Conservation (phyloP, 1,140 invertebrate species). For the Magallana ariakensis region DNA sequence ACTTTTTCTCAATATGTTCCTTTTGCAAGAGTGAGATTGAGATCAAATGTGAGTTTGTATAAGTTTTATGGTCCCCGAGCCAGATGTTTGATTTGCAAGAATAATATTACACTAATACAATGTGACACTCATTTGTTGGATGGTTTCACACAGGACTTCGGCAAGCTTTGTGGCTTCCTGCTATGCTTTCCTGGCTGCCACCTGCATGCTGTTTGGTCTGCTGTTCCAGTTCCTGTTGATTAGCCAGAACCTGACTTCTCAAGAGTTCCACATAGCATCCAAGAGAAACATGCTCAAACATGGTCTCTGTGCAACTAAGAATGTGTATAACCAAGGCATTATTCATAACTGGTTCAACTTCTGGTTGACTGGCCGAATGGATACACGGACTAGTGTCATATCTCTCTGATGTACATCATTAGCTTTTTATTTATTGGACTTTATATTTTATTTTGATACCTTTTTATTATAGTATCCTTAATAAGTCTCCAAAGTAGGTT, state of each 20-base stretch:
- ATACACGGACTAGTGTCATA: slow-evolving; percentile 4
- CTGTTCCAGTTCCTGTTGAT: slow-evolving; percentile 73
- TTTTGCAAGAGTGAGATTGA: no score
- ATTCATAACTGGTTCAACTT: slow-evolving; percentile 73
- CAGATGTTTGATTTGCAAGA: no score
- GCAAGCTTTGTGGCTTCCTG: slow-evolving; percentile 69
- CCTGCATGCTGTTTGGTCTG: slow-evolving; percentile 65
- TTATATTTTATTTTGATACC: background rate
- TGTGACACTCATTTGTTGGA: no score
- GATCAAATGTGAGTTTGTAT: no score
- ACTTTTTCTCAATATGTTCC: no score
- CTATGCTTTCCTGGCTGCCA: slow-evolving; percentile 61
- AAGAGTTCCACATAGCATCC: slow-evolving; percentile 71
- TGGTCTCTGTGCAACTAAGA: slow-evolving; percentile 63
- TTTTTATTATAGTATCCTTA: no score
- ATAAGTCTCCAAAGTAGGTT: no score
- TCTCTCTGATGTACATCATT: background rate
- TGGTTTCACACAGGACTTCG: slow-evolving; percentile 59
- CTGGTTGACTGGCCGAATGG: slow-evolving; percentile 33
- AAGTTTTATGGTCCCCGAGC: no score
- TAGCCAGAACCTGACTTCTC: slow-evolving; percentile 75
- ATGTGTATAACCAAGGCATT: slow-evolving; percentile 72
- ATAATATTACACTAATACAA: no score
- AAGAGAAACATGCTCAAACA: slow-evolving; percentile 48
- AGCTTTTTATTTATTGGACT: background rate